Evolutionary conservation across 2,888 invertebrate species (phyloP).

Genomic region (Choreutis nemorana): DNA sequence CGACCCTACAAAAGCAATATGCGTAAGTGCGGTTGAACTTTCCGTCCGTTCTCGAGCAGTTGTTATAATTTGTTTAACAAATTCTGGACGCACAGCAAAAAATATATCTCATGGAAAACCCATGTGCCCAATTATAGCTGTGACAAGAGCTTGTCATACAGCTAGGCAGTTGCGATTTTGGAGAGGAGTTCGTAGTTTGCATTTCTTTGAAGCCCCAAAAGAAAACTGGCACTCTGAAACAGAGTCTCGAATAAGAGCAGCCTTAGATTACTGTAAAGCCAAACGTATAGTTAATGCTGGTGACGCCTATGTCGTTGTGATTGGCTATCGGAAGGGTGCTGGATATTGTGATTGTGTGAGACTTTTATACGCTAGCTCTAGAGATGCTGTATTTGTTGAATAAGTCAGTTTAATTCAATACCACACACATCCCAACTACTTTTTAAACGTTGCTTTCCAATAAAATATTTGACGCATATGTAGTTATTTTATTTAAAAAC

Average conservation of each 20-base stretch:
- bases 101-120: conserved; percentile 74
- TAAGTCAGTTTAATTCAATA: conserved; percentile 4
- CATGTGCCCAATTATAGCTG: conserved; percentile 77
- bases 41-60: conserved; percentile 40
- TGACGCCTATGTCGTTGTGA: conserved; percentile 45
- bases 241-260: conserved; percentile 39
- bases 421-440: neutral
- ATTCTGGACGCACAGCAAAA: conserved; percentile 75
- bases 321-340: conserved; percentile 43
- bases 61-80: conserved; percentile 79
- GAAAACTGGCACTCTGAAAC: conserved; percentile 38
- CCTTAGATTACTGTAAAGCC: conserved; percentile 52
- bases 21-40: conserved; percentile 45
- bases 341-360: conserved; percentile 50
- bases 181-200: conserved; percentile 58
- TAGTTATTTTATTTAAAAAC: too few relatives aligned
- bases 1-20: conserved; percentile 61
- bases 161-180: conserved; percentile 69
- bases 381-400: conserved; percentile 26
- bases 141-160: conserved; percentile 73
- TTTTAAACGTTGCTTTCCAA: neutral
- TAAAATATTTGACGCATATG: neutral
- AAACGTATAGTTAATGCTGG: conserved; percentile 43
- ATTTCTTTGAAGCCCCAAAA: conserved; percentile 49
- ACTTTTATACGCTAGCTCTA: conserved; percentile 44